Conservation (phyloP, 2,888 invertebrate genomes). For the Leistus spinibarbis region DNA sequence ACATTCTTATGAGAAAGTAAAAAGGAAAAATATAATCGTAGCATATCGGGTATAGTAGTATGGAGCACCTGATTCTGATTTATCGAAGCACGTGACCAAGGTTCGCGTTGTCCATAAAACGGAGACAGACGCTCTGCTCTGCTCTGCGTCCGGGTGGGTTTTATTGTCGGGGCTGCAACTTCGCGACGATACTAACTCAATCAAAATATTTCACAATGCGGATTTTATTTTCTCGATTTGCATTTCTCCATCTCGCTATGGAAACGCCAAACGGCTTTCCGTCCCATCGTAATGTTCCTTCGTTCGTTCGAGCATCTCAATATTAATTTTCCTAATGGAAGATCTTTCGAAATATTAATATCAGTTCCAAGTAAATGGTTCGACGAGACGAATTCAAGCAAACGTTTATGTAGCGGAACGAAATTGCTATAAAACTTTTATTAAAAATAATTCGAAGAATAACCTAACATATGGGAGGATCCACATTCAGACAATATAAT, state of each 20-base stretch:
- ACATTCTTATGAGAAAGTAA: too few species aligned
- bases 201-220: conserved; percentile 54
- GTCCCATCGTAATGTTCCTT: too few species aligned
- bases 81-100: conserved; percentile 42
- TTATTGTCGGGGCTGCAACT: conserved; percentile 48
- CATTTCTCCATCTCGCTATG: conserved; percentile 41
- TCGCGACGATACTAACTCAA: conserved; percentile 48
- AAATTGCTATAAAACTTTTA: background rate
- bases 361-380: conserved; percentile 22
- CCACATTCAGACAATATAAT: too few species aligned
- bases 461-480: too few species aligned
- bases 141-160: conserved; percentile 41
- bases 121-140: conserved; percentile 19
- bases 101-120: conserved; percentile 50
- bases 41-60: background rate
- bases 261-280: background rate
- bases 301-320: background rate
- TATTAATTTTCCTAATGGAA: conserved; percentile 48
- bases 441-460: conserved; percentile 2
- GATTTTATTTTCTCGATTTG: conserved; percentile 46
- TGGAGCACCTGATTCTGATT: conserved; percentile 53
- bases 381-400: conserved; percentile 20
- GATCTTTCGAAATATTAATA: conserved; percentile 35
- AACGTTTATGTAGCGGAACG: conserved; percentile 27
- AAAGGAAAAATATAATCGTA: conserved; percentile 12